Percentiles rank a stretch among this genome's conserved stretches.
Evolutionary conservation across 2,888 invertebrate species (phyloP).

Genomic region (Gibbula magus): DNA sequence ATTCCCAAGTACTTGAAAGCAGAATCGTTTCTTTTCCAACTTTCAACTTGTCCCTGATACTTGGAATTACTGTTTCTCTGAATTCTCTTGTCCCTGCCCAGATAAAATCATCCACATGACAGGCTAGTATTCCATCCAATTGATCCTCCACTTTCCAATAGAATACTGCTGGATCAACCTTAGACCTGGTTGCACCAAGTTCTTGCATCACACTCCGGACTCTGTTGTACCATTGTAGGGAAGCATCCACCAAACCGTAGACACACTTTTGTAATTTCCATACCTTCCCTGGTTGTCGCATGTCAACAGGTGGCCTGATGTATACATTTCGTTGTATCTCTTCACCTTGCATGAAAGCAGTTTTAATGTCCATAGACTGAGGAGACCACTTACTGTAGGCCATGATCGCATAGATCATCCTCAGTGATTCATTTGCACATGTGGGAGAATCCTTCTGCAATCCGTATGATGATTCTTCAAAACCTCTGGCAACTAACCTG

Average conservation of each 20-base stretch:
- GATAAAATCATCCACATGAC: conserved; percentile 31
- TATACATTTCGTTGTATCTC: neutral
- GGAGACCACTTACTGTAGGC: too few species aligned
- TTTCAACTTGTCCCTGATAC: conserved; percentile 14
- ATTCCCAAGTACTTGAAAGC: neutral
- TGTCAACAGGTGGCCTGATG: neutral
- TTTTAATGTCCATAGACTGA: too few species aligned
- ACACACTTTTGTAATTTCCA: conserved; percentile 25
- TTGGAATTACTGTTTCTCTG: neutral
- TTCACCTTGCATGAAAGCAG: too few species aligned
- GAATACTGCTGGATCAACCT: conserved; percentile 25
- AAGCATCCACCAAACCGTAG: conserved; percentile 33
- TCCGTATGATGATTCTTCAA: conserved; percentile 17
- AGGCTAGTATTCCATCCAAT: conserved; percentile 19
- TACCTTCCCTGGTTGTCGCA: too few species aligned
- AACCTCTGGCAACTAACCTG: conserved; percentile 28
- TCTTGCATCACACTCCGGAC: too few species aligned
- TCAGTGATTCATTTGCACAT: too few species aligned
- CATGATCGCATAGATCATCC: too few species aligned
- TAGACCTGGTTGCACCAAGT: neutral
- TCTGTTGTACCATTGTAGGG: conserved; percentile 23
- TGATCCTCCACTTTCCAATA: conserved; percentile 6
- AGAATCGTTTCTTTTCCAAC: neutral
- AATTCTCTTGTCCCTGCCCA: conserved; percentile 19
- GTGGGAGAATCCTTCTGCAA: neutral